Evolutionary conservation across 1,140 invertebrate species (phyloP), one percentile per base, ranked within the genome.

Genomic region (Dinothrombium tinctorium): DNA sequence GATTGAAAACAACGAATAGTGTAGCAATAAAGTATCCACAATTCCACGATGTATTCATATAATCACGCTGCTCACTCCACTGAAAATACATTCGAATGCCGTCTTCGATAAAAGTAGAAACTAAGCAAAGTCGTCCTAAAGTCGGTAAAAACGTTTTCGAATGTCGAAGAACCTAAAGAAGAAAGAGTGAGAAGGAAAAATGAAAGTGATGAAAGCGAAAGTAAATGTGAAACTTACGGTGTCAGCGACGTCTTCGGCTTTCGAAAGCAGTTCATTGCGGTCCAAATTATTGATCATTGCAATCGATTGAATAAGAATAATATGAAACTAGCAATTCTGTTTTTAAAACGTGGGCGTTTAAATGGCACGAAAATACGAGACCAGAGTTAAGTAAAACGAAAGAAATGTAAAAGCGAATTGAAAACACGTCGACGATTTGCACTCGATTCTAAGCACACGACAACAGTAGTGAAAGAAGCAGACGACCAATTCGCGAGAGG

Each of bases 81-180:
- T 99, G 92, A 51, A 83, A 76, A 74, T 83, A 98, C 92, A 99
- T 98, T 46, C 94, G 71, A 29, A 96, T 66, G 0, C 94, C 92
- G 71, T 99, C 94, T 66, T 99, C 94, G 22, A 99, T 67, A 64
- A 99, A 99, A 50, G 94, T 99, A 44, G 87, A 87, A 51, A 99
- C 92, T 12, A 99, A 69, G 58, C 89, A 99, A 26, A 96, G 62
- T 44, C 92, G 68, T 4, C 92, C 92, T 38, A 95, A 64, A 45
- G 89, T 92, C 19, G 94, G 94, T 49, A 99, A 62, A 41, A 95
- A 66, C 59, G 87, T 71, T 62, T 96, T 95, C 37, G 79, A 74
- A 62, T 81, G 76, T 51, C 86, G 69, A 47, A 89, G 73, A 37
- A 92, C 75, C 86, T 92, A 58, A 28, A 63, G 2, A 3, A 29